Base-by-base conservation (phyloP, 1,140 invertebrate species). In the Sinonovacula constricta region DNA sequence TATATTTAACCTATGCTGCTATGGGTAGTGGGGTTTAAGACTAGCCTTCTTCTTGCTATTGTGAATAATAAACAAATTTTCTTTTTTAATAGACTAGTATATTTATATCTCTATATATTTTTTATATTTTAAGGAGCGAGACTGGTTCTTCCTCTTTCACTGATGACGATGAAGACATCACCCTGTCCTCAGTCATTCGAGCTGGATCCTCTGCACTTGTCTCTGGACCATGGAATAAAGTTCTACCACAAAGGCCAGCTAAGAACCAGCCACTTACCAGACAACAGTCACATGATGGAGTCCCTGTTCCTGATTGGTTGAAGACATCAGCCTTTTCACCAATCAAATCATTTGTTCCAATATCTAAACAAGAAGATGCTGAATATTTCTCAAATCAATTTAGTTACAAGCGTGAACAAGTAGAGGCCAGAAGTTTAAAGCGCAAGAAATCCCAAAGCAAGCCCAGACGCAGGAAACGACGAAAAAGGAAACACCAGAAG, bases 371-470 rank as follows among this genome's bases (percentile, higher is more conserved):
- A 34, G 65, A 78, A 24, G 75, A 78, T 28, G n/a, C 66, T n/a
- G 75, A 78, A 63, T 78, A 78, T 70, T 78, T 78, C 63, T 22
- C 51, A 28, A 68, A 59, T 14, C 75, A 78, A 33, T 78, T 78
- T 49, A 63, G 57, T 51, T 78, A 78, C 30, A 59, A 70, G 18
- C 15, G 51, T 39, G 45, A 60, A 4, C 62, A 28, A 33, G 66
- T 69, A 3, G 66, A 78, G 39, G 70, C 49, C 15, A 62, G 66
- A 53, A 62, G 34, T 34, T 33, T 22, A 15, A 78, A 78, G 60
- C 60, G 75, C 24, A 78, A 78, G 39, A 49, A 63, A 28, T 7
- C 30, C 12, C 34, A 28, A 31, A n/a, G 54, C 22, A 33, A 60
- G 12, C 34, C 28, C 14, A 1, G 15, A 26, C n/a, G 45, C 22